Base-by-base conservation (phyloP, 2,888 invertebrate genomes). In the Athrips mouffetella region DNA sequence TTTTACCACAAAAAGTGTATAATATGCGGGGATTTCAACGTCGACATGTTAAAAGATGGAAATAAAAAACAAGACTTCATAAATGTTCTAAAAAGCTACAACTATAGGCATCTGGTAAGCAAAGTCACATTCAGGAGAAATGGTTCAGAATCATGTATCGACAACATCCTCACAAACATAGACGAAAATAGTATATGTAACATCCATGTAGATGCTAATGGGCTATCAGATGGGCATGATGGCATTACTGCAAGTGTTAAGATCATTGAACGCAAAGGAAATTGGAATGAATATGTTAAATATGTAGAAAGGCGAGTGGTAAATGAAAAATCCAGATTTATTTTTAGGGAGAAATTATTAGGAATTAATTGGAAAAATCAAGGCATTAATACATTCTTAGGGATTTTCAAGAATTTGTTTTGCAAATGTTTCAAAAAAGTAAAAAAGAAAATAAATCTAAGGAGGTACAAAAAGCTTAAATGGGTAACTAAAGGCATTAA, bases 121-220 rank as follows among this genome's bases (percentile, higher is more conserved):
- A 7, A 8, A 11, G 16, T 8, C 3, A 41, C 15, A 6, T 25
- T 27, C n/a, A 41, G 11, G n/a, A 25, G 41, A 15, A 27, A 27
- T 27, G 16, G 21, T 3, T 7, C 10, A 13, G 3, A 25, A 10
- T 46, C 46, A 15, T 47, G 47, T 13, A 30, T 47, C 4, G 47
- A 47, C 23, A 47, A 47, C 25, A 31, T 41, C n/a, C 11, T 47
- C 8, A 47, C 47, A 11, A 47, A 47, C 29, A 10, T 41, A 3
- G 23, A 21, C 1, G 16, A 27, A 11, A n/a, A 16, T 10, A 10
- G 2, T 8, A 27, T 41, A 13, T 21, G 2, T 6, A 2, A 15
- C 2, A 16, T 27, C 2, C 2, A 25, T 1, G 27, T 27, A 8
- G 41, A 47, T 25, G 13, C 29, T n/a, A 47, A 47, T 23, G 41